These are phyloP conservation scores for Patagioenas fasciata DNA, from an alignment of 2,113 vertebrate species.

Conservation along the genomic window DNA sequence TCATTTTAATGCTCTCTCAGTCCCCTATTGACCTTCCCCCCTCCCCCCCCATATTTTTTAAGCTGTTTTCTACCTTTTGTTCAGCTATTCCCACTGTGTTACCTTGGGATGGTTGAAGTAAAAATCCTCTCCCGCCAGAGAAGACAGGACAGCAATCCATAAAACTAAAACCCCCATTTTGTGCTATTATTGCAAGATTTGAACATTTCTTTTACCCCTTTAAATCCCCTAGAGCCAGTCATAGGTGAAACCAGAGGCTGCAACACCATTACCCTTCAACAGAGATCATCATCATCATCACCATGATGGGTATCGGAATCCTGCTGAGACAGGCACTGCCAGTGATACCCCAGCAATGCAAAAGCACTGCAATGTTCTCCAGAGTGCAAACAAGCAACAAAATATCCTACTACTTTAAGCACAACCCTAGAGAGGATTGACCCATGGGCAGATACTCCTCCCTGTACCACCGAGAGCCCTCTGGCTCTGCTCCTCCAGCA, in stretches of 20 bases:
- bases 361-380: neutral
- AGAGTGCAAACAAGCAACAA: rapidly evolving
- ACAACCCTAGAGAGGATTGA: neutral
- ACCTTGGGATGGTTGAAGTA: neutral
- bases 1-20: neutral
- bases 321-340: neutral
- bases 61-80: neutral
- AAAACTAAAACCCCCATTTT: neutral
- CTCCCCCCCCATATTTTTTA: neutral
- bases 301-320: neutral
- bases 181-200: too few relatives aligned
- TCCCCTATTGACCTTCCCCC: neutral
- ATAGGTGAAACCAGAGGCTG: neutral
- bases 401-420: neutral
- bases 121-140: neutral
- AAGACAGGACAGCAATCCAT: neutral
- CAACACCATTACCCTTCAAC: rapidly evolving
- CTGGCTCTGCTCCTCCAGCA: rapidly evolving
- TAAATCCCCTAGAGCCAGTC: neutral
- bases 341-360: neutral
- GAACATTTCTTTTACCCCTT: neutral
- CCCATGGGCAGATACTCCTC: rapidly evolving
- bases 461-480: neutral
- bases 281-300: rapidly evolving
- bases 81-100: neutral